Evolutionary conservation across 2,888 invertebrate species (phyloP).

Genomic region (Phengaris arion): DNA sequence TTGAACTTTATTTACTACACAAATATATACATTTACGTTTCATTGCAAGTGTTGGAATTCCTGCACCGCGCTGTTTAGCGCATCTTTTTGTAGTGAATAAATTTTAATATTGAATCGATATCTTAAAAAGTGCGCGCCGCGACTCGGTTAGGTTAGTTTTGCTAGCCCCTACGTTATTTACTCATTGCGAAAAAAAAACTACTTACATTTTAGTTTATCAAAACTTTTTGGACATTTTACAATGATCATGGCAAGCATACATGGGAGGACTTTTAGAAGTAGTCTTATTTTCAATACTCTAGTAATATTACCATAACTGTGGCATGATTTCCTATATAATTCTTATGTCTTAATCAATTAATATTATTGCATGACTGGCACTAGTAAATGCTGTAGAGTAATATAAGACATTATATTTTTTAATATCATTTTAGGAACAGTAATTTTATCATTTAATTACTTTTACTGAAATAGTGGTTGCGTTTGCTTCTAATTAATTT

Average conservation of each 20-base stretch:
- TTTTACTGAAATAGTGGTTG: constrained; percentile 16
- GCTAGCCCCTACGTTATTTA: no score
- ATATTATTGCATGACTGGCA: constrained; percentile 28
- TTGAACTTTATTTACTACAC: no score
- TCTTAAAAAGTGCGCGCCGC: no score
- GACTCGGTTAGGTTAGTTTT: no score
- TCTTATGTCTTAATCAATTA: background rate
- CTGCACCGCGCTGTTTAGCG: no score
- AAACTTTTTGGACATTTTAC: background rate
- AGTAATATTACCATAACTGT: background rate
- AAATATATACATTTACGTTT: no score
- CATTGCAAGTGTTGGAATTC: no score
- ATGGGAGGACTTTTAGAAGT: background rate
- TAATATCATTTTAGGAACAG: constrained; percentile 29
- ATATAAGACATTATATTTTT: constrained; percentile 15
- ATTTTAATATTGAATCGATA: no score
- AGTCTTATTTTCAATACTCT: background rate
- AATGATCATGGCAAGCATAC: background rate
- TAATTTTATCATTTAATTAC: constrained; percentile 4
- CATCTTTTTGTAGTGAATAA: no score
- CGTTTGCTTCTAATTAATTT: background rate
- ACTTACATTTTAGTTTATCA: background rate
- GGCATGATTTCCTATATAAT: background rate
- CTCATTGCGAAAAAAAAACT: no score
- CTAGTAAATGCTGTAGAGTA: constrained; percentile 32